A percentile compares a stretch with the other conserved stretches of the same genome.
phyloP scores from a whole-genome alignment of 1,140 invertebrate species.

The Sitodiplosis mosellana region DNA sequence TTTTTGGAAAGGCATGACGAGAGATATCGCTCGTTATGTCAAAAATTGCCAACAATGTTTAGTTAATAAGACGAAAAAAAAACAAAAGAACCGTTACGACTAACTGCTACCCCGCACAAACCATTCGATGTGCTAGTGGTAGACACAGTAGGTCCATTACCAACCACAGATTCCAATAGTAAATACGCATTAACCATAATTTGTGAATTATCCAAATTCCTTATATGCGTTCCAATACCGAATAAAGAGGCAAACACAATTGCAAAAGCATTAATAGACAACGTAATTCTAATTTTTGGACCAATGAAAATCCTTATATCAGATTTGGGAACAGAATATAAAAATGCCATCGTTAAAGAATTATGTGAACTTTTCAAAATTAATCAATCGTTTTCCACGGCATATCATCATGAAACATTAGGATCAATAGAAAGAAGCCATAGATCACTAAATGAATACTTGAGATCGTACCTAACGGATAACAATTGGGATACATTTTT shows the following conservation, averaged over 20 bases:
- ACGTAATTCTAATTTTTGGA: constrained; percentile 6
- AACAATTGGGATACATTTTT: not conserved
- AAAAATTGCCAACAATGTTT: constrained; percentile 2
- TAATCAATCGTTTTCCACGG: not conserved
- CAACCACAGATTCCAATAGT: not conserved
- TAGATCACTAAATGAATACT: constrained; percentile 1
- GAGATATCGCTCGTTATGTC: not conserved
- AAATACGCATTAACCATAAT: constrained; percentile 4
- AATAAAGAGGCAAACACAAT: constrained; percentile 5
- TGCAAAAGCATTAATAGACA: constrained; percentile 6
- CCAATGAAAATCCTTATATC: constrained; percentile 4
- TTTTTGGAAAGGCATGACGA: constrained; percentile 4
- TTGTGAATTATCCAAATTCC: constrained; percentile 6
- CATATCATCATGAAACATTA: constrained; percentile 1
- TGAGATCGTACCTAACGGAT: not conserved
- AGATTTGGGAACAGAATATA: constrained; percentile 9
- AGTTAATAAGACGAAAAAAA: not conserved
- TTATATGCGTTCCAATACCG: constrained; percentile 3
- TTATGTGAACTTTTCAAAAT: constrained; percentile 3
- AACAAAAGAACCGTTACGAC: constrained; percentile 1
- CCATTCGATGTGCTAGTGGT: constrained; percentile 3
- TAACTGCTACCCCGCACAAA: constrained; percentile 1
- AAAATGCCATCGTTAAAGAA: constrained; percentile 7
- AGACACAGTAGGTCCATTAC: constrained; percentile 2
- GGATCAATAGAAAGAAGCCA: constrained; percentile 1